Conservation (phyloP, 2,113 vertebrate genomes). For the Cariama cristata region DNA sequence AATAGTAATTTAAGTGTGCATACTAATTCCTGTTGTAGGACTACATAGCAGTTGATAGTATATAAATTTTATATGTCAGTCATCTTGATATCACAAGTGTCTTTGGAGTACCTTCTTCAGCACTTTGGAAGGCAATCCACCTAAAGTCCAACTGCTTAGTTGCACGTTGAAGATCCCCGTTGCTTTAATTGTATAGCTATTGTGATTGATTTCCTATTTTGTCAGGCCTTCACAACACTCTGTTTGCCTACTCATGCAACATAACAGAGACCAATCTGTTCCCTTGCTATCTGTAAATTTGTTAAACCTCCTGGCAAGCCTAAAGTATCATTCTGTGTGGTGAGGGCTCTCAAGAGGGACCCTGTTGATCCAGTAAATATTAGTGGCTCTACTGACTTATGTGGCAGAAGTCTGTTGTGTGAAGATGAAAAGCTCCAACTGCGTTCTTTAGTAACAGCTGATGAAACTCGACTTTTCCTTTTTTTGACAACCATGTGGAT, state of each 20-base stretch:
- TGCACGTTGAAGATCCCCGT: rapidly evolving
- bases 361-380: background rate
- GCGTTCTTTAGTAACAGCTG: background rate
- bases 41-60: background rate
- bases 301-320: background rate
- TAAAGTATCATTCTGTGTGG: background rate
- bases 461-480: background rate
- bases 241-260: background rate
- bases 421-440: background rate
- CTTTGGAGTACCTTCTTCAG: background rate
- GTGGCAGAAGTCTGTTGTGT: background rate
- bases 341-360: background rate
- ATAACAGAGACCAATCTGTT: background rate
- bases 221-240: background rate
- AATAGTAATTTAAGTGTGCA: no score
- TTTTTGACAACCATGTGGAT: background rate
- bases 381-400: background rate
- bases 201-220: background rate
- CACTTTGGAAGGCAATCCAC: background rate
- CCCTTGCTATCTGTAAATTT: background rate
- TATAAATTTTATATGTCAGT: background rate
- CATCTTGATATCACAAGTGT: background rate
- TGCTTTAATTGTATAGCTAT: background rate
- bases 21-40: background rate
- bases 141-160: background rate